Base-by-base conservation (phyloP, 2,888 invertebrate species). In the Pecten maximus region DNA sequence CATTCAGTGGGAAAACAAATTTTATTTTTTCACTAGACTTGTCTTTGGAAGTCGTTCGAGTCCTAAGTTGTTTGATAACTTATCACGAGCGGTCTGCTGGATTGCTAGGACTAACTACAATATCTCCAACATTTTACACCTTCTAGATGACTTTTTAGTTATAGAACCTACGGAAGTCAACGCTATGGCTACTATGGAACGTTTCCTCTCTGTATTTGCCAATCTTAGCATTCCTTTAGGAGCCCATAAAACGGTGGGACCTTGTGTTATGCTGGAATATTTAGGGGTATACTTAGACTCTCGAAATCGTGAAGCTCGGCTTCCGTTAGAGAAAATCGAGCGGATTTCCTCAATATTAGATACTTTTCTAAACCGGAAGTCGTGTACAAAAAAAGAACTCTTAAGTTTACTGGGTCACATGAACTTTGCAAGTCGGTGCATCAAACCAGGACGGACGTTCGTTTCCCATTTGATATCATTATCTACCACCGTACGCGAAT, bases 401-500 rank as follows among this genome's bases (percentile, higher is more conserved):
- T 74, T 91, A 6, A 74, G 88, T 16, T 60, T 90, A 10, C 87
- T 90, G 19, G 89, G 90, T 1, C 91, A 91, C 40, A 48, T 90
- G 50, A 16, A 91, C n/a, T 92, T 90, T 86, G 91, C 91, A 50
- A 88, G 54, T 40, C 28, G 90, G n/a, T 89, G 89, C 10, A 35
- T 92, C 19, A 16, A 89, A 19, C 92, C 89, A 40, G 92, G 91
- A 39, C 88, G 92, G 87, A 88, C 90, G 40, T 91, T 92, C 86
- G 88, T 91, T 0, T 91, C 91, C 1, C 90, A 92, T 48, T 86
- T 91, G 3, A 54, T 92, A n/a, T 12, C 39, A 8, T 40, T 92
- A 19, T 88, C 91, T 15, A 87, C 90, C 10, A 88, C 90, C n/a
- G n/a, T n/a, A n/a, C n/a, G n/a, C n/a, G n/a, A n/a, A n/a, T n/a